Evolutionary conservation across 2,888 invertebrate species (phyloP).

Genomic region (Cephalotes varians): DNA sequence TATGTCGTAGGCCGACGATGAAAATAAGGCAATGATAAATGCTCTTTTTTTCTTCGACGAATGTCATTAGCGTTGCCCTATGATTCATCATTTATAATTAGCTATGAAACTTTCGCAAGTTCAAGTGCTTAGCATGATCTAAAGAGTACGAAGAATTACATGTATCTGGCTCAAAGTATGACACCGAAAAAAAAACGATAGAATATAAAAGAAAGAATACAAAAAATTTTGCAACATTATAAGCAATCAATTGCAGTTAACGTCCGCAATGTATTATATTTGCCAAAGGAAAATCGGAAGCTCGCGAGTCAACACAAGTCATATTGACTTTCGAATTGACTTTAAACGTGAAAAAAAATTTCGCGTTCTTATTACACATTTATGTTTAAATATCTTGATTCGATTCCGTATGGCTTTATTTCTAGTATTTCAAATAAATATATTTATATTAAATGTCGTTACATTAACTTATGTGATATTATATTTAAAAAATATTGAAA

Average conservation of each 20-base stretch:
- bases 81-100: slow-evolving; percentile 74
- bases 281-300: neutral
- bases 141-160: slow-evolving; percentile 32
- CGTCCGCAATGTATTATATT: neutral
- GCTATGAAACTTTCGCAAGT: slow-evolving; percentile 64
- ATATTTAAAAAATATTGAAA: neutral
- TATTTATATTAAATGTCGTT: neutral
- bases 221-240: slow-evolving; percentile 20
- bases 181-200: neutral
- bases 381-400: neutral
- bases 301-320: neutral
- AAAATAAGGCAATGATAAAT: slow-evolving; percentile 70
- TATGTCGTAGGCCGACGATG: slow-evolving; percentile 53
- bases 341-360: neutral
- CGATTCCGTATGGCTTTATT: neutral
- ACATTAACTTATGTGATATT: neutral
- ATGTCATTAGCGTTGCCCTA: slow-evolving; percentile 57
- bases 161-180: neutral
- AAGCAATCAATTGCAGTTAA: slow-evolving; percentile 18
- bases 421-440: neutral
- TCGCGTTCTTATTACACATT: neutral
- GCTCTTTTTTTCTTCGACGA: slow-evolving; percentile 57
- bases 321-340: slow-evolving; percentile 3
- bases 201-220: slow-evolving; percentile 17
- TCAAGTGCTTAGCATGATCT: slow-evolving; percentile 29